These are phyloP conservation scores for Mirounga angustirostris DNA, from an alignment of 2,113 vertebrate species.

Conservation along the genomic window DNA sequence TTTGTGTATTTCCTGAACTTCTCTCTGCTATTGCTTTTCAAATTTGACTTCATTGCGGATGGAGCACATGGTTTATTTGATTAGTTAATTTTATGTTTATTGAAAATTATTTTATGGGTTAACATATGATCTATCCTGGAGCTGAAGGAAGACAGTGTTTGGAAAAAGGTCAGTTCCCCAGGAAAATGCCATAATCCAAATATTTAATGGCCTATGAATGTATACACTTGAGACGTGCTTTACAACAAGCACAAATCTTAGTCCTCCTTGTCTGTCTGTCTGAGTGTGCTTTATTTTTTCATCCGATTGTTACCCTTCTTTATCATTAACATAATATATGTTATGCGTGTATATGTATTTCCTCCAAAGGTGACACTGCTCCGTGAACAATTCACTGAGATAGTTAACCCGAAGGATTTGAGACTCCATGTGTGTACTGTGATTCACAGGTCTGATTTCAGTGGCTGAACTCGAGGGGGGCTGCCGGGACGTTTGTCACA, in stretches of 20 bases:
- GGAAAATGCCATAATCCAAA: neutral
- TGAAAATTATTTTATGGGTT: neutral
- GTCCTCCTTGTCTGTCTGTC: accelerated
- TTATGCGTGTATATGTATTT: accelerated
- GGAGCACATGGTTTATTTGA: neutral
- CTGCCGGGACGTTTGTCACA: neutral
- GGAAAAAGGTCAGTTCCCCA: neutral
- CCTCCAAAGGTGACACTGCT: neutral
- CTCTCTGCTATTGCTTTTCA: neutral
- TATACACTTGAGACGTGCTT: neutral
- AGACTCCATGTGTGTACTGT: neutral
- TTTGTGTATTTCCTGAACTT: neutral
- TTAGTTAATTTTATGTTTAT: neutral
- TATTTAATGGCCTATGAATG: accelerated
- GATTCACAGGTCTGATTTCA: neutral
- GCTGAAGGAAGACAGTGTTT: neutral
- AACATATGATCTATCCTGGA: neutral
- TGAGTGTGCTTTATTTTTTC: neutral
- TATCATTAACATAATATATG: neutral
- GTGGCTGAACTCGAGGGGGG: accelerated
- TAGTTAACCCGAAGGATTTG: too few species aligned
- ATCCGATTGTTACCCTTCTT: neutral
- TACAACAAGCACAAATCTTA: neutral
- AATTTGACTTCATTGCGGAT: neutral
- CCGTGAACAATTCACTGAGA: neutral